A percentile compares a stretch with the other conserved stretches of the same genome.
Evolutionary conservation across 2,888 invertebrate genomes (phyloP).

Genomic region (Drosophila percnosoma): DNA sequence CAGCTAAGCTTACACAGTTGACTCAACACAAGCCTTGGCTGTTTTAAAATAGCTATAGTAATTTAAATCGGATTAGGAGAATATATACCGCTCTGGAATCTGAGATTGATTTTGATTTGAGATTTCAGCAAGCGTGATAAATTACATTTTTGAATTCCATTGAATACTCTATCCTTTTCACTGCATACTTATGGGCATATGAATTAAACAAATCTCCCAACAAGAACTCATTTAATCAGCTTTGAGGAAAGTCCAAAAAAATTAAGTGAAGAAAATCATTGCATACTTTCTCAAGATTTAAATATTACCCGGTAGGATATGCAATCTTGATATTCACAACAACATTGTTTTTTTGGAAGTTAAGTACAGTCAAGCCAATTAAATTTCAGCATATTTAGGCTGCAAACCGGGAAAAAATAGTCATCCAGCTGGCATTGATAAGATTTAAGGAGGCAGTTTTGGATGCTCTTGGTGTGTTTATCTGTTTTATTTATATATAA

Average conservation of each 20-base stretch:
- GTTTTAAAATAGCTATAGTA: not conserved
- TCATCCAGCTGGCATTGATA: not conserved
- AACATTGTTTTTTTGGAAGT: not conserved
- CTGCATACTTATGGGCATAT: not conserved
- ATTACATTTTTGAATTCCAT: not conserved
- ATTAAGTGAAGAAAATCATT: not conserved
- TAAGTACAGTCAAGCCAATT: not conserved
- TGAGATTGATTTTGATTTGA: not conserved
- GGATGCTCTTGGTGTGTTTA: not conserved
- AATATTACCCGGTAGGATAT: not conserved
- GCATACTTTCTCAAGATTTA: not conserved
- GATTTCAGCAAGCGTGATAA: not conserved
- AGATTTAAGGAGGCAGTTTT: not conserved
- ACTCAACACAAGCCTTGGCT: not conserved
- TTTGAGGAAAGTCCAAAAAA: not conserved
- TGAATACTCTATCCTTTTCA: not conserved
- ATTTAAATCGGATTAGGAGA: not conserved
- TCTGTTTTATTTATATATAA: slow-evolving; percentile 45
- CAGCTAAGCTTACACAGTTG: not conserved
- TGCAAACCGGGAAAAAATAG: not conserved
- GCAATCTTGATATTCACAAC: not conserved
- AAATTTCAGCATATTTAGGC: not conserved
- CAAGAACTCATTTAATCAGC: not conserved
- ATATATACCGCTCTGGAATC: not conserved
- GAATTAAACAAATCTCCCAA: not conserved